phyloP scores from a whole-genome alignment of 2,797 vertebrate genomes.

The Zenarchopterus dispar region DNA sequence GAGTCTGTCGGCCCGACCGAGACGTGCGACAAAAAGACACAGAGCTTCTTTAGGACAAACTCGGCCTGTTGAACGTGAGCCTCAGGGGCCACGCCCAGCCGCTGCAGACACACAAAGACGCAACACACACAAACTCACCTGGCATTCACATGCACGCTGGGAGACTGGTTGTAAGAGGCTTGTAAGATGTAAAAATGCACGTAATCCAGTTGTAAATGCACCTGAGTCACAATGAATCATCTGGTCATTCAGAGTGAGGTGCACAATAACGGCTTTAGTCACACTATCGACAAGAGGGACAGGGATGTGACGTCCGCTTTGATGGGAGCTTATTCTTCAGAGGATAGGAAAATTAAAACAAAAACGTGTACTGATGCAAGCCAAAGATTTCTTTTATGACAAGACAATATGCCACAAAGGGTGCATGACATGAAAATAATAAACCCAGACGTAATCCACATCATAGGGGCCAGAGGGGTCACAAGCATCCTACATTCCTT shows the following conservation, averaged over 20 bases:
- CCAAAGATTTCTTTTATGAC: neutral
- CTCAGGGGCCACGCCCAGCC: constrained; percentile 58
- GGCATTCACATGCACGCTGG: constrained; percentile 6
- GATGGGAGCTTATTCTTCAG: neutral
- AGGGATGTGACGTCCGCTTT: neutral
- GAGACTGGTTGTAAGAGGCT: constrained; percentile 4
- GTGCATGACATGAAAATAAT: neutral
- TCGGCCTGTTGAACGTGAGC: constrained; percentile 23
- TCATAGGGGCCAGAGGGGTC: neutral
- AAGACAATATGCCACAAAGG: no score
- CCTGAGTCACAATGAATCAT: constrained; percentile 22
- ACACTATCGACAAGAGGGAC: neutral
- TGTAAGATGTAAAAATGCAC: constrained; percentile 5
- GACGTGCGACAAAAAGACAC: constrained; percentile 32
- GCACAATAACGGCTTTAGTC: constrained; percentile 11
- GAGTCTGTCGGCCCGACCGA: constrained; percentile 54
- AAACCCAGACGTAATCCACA: neutral
- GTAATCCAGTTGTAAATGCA: constrained; percentile 28
- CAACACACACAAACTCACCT: constrained; percentile 17
- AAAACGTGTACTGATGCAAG: neutral
- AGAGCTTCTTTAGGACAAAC: constrained; percentile 34
- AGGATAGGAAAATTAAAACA: neutral
- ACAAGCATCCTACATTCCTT: no score
- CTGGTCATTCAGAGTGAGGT: neutral
- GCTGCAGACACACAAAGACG: constrained; percentile 26